phyloP scores from a whole-genome alignment of 2,113 vertebrate species.

The Elephantulus edwardii region DNA sequence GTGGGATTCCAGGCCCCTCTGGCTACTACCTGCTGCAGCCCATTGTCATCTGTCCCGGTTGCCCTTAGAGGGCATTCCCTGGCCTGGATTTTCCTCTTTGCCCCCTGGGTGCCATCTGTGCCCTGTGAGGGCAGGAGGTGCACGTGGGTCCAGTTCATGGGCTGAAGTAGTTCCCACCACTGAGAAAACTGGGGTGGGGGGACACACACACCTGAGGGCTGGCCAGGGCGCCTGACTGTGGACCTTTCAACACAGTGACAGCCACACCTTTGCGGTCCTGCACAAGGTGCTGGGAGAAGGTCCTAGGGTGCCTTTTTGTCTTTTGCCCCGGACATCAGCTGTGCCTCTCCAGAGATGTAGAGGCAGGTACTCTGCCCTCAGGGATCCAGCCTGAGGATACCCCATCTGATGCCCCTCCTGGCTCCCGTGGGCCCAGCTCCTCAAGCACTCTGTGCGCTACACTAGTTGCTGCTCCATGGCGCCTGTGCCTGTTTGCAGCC shows the following conservation, averaged over 20 bases:
- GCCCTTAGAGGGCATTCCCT: no score
- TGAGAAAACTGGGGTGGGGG: no score
- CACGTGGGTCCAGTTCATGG: background rate
- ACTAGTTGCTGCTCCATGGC: background rate
- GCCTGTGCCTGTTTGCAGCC: background rate
- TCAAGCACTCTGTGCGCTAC: fast-evolving
- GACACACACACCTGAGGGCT: no score
- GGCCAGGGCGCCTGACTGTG: no score
- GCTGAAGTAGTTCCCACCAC: no score
- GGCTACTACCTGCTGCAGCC: background rate
- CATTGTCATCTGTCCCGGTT: fast-evolving
- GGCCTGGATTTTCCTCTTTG: fast-evolving
- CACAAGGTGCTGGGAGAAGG: no score
- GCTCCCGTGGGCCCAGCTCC: fast-evolving
- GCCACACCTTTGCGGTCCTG: no score
- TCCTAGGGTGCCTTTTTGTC: background rate
- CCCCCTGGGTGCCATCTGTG: background rate
- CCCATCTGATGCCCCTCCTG: no score
- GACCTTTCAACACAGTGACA: no score
- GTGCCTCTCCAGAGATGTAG: background rate
- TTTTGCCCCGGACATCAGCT: background rate
- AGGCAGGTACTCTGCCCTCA: no score
- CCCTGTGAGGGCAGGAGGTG: no score
- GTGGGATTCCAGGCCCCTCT: background rate
- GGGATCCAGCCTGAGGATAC: no score